Evolutionary conservation across 2,888 invertebrate genomes (phyloP).

Genomic region (Penaeus monodon): DNA sequence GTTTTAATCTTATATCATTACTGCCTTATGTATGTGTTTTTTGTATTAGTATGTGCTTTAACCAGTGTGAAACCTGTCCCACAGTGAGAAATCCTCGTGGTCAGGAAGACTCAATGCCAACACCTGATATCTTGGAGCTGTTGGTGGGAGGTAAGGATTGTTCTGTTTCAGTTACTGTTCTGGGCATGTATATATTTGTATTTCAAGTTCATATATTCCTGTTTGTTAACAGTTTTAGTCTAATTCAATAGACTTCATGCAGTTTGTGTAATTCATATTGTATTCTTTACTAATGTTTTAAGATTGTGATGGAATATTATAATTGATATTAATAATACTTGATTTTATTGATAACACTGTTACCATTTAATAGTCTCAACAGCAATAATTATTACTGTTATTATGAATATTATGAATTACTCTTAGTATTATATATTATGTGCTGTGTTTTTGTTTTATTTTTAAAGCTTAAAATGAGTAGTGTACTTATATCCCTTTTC

Average conservation of each 20-base stretch:
- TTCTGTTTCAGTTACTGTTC: not conserved
- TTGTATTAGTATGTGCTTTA: not conserved
- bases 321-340: too few relatives aligned
- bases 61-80: not conserved
- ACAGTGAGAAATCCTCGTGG: slow-evolving; percentile 38
- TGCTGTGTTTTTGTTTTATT: not conserved
- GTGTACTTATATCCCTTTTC: not conserved
- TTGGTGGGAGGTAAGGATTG: slow-evolving; percentile 34
- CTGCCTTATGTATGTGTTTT: not conserved
- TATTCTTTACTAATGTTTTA: not conserved
- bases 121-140: slow-evolving; percentile 31
- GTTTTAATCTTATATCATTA: too few relatives aligned
- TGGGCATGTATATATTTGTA: too few relatives aligned
- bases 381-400: too few relatives aligned
- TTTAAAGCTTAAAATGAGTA: not conserved
- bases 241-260: too few relatives aligned
- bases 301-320: not conserved
- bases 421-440: too few relatives aligned
- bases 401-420: too few relatives aligned
- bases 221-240: too few relatives aligned
- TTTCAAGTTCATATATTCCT: too few relatives aligned
- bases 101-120: slow-evolving; percentile 40
- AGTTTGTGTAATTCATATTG: too few relatives aligned
- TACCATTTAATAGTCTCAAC: too few relatives aligned
- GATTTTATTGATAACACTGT: too few relatives aligned